Base-by-base conservation (phyloP, 2,113 vertebrate genomes). In the Sitta europaea region DNA sequence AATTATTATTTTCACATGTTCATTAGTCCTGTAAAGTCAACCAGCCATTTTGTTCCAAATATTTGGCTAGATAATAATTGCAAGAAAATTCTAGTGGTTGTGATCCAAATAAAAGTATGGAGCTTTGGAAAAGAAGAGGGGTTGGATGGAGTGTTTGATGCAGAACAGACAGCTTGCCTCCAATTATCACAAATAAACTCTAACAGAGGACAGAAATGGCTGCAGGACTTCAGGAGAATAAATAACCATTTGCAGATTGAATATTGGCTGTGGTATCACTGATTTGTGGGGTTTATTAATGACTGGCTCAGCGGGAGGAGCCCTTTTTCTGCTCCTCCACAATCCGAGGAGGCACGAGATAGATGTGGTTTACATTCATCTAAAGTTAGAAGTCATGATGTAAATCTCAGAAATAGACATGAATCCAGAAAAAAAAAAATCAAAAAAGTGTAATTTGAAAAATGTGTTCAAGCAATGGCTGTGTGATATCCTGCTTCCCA, bases 381-480 rank as follows among this genome's bases (percentile, higher is more conserved):
- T 84, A 77, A 92, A 93, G 82, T 92, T 96, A 96, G 96, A 94
- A 94, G 19, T 33, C 47, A 24, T 90, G 78, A 96, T 86, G 92
- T 74, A 86, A 88, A 96, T 21, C 2, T 10, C 93, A 86, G 82
- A 95, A 93, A 95, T 90, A 97, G 81, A 66, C n/a, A 74, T 1
- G 62, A 72, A 86, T 14, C 48, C 19, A 51, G 24, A 35, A 36
- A 48, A 57, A 33, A 38, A 33, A 16, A 20, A 45, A 40, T 33
- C 9, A n/a, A 71, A 87, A 91, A 65, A 1, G 23, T 40, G 23
- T 88, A 79, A 95, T 83, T 63, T 51, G 57, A 88, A 93, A 93
- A 92, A 79, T 0, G 0, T 88, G 94, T 58, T 70, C 22, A 45
- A 85, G 73, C 25, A 21, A 47, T 43, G 33, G 31, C 76, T 74